Conservation (phyloP, 2,113 vertebrate genomes). For the Alethe diademata region DNA sequence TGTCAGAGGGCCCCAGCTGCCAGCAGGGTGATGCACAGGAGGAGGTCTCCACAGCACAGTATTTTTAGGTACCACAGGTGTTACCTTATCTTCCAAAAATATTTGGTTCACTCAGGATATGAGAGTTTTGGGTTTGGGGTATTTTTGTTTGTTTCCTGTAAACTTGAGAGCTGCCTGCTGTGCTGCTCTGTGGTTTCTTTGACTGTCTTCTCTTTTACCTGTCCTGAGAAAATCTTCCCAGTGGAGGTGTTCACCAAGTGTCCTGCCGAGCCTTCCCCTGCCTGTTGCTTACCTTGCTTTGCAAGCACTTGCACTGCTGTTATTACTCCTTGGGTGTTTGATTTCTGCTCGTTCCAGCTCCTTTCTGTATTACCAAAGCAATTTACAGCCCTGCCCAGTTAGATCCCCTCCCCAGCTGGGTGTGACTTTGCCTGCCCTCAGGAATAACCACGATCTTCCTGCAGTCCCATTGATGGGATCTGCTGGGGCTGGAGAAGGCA, state of each 20-base stretch:
- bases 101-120: neutral
- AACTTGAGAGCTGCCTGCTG: neutral
- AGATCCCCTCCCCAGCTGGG: neutral
- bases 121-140: neutral
- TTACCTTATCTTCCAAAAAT: neutral
- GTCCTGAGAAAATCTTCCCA: neutral
- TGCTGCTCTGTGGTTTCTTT: neutral
- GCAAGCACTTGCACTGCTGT: neutral
- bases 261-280: neutral
- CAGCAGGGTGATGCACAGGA: neutral
- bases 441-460: neutral
- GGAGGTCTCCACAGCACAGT: neutral
- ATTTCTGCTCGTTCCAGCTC: neutral
- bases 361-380: neutral
- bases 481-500: neutral
- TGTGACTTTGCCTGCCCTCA: neutral
- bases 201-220: neutral
- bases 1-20: neutral
- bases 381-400: neutral
- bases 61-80: neutral
- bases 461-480: neutral
- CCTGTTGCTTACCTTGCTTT: neutral
- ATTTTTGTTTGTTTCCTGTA: neutral
- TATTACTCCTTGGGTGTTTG: neutral
- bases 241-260: fast-evolving